Conservation (phyloP, 2,888 invertebrate species). For the Acleris literana region DNA sequence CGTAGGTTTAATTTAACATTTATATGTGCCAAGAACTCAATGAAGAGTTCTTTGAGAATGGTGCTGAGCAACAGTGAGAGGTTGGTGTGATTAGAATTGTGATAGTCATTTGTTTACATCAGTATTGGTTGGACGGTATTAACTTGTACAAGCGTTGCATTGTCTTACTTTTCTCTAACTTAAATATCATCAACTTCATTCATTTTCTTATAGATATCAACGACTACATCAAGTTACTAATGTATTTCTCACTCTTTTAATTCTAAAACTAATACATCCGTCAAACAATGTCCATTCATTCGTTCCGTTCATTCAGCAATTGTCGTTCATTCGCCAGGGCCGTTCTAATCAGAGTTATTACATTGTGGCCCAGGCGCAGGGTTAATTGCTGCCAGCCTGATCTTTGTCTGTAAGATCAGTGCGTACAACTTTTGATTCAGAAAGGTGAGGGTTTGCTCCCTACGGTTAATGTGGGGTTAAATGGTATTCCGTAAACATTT, state of each 20-base stretch:
- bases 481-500: slow-evolving; percentile 27
- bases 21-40: no score
- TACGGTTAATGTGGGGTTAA: slow-evolving; percentile 28
- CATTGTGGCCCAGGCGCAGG: slow-evolving; percentile 71
- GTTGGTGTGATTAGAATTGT: no score
- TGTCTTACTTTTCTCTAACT: no score
- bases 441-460: slow-evolving; percentile 45
- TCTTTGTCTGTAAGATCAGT: slow-evolving; percentile 69
- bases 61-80: no score
- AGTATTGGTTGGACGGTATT: no score
- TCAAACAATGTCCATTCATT: slow-evolving; percentile 44
- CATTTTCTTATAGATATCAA: no score
- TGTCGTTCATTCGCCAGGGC: slow-evolving; percentile 62
- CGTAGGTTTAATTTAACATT: no score
- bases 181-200: no score
- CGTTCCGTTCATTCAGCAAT: slow-evolving; percentile 57
- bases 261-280: slow-evolving; percentile 1
- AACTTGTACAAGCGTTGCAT: no score
- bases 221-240: no score
- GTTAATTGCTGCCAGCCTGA: slow-evolving; percentile 80
- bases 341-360: slow-evolving; percentile 80
- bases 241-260: neutral
- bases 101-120: no score
- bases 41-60: no score
- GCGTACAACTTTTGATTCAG: slow-evolving; percentile 74